phyloP scores from a whole-genome alignment of 2,888 invertebrate species.

The Dexiosoma caninum region DNA sequence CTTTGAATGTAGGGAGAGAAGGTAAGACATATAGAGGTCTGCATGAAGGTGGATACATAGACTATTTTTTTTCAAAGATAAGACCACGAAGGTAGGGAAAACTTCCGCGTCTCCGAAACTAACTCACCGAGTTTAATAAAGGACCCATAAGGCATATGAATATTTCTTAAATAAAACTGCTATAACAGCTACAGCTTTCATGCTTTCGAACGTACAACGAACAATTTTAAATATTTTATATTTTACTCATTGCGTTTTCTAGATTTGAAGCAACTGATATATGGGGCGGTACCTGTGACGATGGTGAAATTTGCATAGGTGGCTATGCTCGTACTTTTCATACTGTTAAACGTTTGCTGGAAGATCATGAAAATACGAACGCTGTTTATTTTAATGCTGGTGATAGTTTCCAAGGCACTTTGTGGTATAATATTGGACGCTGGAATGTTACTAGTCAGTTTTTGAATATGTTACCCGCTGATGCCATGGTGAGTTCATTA shows the following conservation, averaged over 20 bases:
- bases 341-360: constrained; percentile 78
- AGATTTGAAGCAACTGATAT: constrained; percentile 83
- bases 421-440: constrained; percentile 88
- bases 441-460: constrained; percentile 87
- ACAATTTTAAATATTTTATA: no score
- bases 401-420: constrained; percentile 90
- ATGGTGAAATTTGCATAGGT: constrained; percentile 81
- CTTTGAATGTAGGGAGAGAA: no score
- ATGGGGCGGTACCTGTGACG: constrained; percentile 80
- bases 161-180: no score
- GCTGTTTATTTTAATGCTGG: constrained; percentile 88
- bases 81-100: no score
- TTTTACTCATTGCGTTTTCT: constrained; percentile 50
- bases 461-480: constrained; percentile 86
- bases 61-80: no score
- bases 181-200: no score
- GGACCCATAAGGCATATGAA: no score
- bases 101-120: no score
- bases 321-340: constrained; percentile 84
- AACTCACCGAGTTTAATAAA: no score
- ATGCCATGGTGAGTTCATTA: constrained; percentile 82
- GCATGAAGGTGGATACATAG: no score
- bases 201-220: no score
- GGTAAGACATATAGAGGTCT: no score
- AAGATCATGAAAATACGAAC: constrained; percentile 78